phyloP scores from a whole-genome alignment of 2,888 invertebrate genomes.

The Andrena camellia region DNA sequence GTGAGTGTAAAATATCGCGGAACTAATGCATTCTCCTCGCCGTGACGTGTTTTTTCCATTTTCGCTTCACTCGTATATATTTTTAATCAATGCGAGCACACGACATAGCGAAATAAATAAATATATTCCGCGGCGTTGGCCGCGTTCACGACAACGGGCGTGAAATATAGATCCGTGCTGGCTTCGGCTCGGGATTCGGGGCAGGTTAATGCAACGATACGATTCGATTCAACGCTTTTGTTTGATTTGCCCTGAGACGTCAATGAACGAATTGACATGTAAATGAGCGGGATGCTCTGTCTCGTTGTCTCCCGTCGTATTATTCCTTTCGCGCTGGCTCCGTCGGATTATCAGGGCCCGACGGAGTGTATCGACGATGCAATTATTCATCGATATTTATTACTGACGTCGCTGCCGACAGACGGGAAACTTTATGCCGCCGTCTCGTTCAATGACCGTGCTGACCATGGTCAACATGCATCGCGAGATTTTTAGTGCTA shows the following conservation, averaged over 20 bases:
- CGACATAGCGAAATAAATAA: slow-evolving; percentile 15
- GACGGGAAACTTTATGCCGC: slow-evolving; percentile 5
- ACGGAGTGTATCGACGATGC: slow-evolving; percentile 18
- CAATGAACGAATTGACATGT: slow-evolving; percentile 54
- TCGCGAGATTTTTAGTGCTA: neutral
- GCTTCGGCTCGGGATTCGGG: slow-evolving; percentile 24
- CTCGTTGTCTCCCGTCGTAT: slow-evolving; percentile 7
- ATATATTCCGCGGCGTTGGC: slow-evolving; percentile 9
- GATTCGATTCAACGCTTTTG: slow-evolving; percentile 34
- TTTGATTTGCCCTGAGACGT: slow-evolving; percentile 34
- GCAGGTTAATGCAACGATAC: slow-evolving; percentile 36
- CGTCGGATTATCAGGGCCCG: slow-evolving; percentile 41
- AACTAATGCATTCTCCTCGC: neutral
- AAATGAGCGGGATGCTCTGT: slow-evolving; percentile 30
- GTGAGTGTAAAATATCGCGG: neutral
- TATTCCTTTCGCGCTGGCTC: slow-evolving; percentile 36
- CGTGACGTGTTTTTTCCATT: slow-evolving; percentile 16
- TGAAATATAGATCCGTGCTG: slow-evolving; percentile 28
- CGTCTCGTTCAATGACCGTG: slow-evolving; percentile 1
- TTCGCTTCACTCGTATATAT: slow-evolving; percentile 6
- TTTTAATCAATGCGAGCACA: slow-evolving; percentile 18
- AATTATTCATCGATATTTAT: slow-evolving; percentile 45
- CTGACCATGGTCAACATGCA: neutral
- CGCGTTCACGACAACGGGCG: neutral
- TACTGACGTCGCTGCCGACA: slow-evolving; percentile 11